These are phyloP conservation scores for Phaonia tiefii DNA, from an alignment of 2,888 invertebrate genomes.

Conservation along the genomic window DNA sequence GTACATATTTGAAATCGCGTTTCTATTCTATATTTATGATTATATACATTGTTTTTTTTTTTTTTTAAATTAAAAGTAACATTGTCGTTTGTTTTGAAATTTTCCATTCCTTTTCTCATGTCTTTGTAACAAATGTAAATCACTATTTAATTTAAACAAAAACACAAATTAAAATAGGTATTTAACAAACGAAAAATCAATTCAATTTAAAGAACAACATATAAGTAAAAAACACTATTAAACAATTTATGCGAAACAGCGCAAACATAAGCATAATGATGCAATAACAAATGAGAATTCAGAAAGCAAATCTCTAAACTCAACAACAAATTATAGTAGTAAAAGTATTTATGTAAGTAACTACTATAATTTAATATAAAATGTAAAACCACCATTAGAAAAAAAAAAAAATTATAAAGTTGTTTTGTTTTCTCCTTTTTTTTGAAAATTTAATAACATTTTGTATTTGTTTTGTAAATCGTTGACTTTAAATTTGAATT, in stretches of 20 bases:
- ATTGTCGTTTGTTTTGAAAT: too few species aligned
- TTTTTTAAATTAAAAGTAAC: constrained; percentile 36
- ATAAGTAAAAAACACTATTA: constrained; percentile 40
- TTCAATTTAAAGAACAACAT: background rate
- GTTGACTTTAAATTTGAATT: background rate
- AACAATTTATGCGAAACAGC: constrained; percentile 26
- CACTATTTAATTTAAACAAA: background rate
- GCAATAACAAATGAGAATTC: constrained; percentile 47
- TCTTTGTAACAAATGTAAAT: constrained; percentile 45
- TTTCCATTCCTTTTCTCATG: too few species aligned
- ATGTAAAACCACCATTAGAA: constrained; percentile 38
- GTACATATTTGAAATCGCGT: constrained; percentile 50
- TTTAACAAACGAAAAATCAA: constrained; percentile 40
- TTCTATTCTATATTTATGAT: constrained; percentile 18
- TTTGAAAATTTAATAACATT: too few species aligned
- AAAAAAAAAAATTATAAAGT: constrained; percentile 1
- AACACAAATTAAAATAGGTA: background rate
- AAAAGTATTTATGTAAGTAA: constrained; percentile 71
- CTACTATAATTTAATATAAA: constrained; percentile 69
- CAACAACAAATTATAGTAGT: constrained; percentile 69
- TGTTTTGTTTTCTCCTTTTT: too few species aligned
- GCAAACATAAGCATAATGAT: constrained; percentile 61
- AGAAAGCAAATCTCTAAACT: constrained; percentile 25
- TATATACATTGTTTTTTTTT: constrained; percentile 14
- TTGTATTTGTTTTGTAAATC: constrained; percentile 6